Base-by-base conservation (phyloP, 2,113 vertebrate species). In the Probosciger aterrimus region DNA sequence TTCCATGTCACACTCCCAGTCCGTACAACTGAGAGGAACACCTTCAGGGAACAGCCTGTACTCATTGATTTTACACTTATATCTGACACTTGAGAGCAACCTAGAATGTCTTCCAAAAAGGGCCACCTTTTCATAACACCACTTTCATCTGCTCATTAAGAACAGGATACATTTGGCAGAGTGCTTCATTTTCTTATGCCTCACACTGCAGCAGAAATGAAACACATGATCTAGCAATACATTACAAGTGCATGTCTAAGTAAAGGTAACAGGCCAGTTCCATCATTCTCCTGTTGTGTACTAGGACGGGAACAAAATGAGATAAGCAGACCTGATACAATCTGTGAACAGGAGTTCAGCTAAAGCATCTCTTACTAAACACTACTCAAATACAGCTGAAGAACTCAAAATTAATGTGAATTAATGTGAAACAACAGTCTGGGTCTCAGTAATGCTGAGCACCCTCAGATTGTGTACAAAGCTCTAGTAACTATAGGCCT, bases 211-310 rank as follows among this genome's bases (percentile, higher is more conserved):
- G 53, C 27, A 68, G 62, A 57, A 87, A 57, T 12, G 7, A 63
- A 83, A 73, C 4, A 14, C 19, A 12, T 6, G 5, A 39, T 35
- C 47, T 44, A 63, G 35, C 9, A 50, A 31, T 31, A 46, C 3
- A 14, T 18, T 25, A 7, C 30, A 55, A 57, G 27, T 5, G 13
- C 35, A 30, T 0, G 0, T 49, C 41, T 16, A 10, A 75, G 50
- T 2, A 75, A 30, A 70, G 41, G 12, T 6, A 77, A 14, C 10
- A 47, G 35, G 46, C 19, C 71, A 86, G 55, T 25, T 67, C 33
- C 39, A 57, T 19, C 5, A 6, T 52, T 43, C 33, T 78, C 0
- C 0, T 27, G 69, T 27, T 39, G 44, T 39, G 14, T 33, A 47
- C 23, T 33, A 25, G 41, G 35, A 80, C 6, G 33, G 13, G 41